A percentile compares a stretch with the other conserved stretches of the same genome.
Evolutionary conservation across 2,113 vertebrate genomes (phyloP).

Genomic region (Vulpes ferrilata): DNA sequence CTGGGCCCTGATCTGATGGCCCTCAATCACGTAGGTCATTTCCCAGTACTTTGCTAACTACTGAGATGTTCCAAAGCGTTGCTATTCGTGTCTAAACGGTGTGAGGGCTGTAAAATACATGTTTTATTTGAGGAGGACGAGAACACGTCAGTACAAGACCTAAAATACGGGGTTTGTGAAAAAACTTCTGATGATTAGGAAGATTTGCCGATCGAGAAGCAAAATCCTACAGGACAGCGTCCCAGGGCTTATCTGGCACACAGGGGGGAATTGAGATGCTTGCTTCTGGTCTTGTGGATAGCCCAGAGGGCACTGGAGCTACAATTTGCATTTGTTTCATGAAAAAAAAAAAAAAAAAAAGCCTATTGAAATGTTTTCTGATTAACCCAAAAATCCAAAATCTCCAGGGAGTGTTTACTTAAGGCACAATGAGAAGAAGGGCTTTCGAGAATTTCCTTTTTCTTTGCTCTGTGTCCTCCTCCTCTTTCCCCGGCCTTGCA

Average conservation of each 20-base stretch:
- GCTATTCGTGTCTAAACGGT: background rate
- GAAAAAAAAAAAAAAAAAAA: background rate
- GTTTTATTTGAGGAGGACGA: background rate
- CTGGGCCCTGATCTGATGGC: background rate
- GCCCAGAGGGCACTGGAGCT: background rate
- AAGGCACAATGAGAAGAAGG: background rate
- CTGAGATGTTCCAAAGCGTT: background rate
- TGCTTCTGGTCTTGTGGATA: background rate
- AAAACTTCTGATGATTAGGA: background rate
- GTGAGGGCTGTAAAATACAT: background rate
- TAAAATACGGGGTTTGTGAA: background rate
- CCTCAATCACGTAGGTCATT: background rate
- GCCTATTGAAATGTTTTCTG: background rate
- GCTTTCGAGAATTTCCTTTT: background rate
- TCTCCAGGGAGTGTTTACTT: background rate
- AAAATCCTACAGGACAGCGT: background rate
- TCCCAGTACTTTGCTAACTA: background rate
- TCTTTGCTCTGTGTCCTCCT: background rate
- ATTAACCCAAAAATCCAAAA: conserved; percentile 4
- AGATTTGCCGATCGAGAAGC: background rate
- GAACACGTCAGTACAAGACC: background rate
- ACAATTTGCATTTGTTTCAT: background rate
- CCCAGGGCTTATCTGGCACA: background rate
- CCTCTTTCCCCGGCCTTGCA: background rate
- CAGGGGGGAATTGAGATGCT: background rate